Evolutionary conservation across 2,113 vertebrate genomes (phyloP).

Genomic region (Chaetorhynchus papuensis): DNA sequence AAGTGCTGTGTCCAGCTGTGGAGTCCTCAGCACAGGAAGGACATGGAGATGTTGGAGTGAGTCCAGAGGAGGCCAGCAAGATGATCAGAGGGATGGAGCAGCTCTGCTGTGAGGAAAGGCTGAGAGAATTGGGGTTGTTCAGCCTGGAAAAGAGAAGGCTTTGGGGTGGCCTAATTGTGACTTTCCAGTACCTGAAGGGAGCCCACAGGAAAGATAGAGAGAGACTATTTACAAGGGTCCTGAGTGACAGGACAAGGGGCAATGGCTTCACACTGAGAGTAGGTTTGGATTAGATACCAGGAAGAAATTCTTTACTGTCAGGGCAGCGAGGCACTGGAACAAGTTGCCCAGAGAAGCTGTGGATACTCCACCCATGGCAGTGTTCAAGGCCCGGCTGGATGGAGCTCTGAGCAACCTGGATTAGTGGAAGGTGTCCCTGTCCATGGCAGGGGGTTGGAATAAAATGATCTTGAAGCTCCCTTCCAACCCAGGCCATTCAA

Average conservation of each 20-base stretch:
- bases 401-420: neutral
- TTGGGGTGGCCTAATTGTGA: fast-evolving
- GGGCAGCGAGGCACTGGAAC: fast-evolving
- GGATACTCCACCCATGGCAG: neutral
- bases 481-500: neutral
- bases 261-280: neutral
- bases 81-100: neutral
- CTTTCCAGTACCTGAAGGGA: neutral
- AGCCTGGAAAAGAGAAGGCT: neutral
- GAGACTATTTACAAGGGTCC: fast-evolving
- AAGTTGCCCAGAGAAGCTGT: fast-evolving
- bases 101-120: neutral
- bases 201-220: neutral
- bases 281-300: neutral
- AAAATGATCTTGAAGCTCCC: neutral
- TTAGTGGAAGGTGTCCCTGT: fast-evolving
- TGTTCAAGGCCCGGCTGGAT: fast-evolving
- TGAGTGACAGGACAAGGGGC: fast-evolving
- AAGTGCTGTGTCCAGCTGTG: neutral
- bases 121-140: neutral
- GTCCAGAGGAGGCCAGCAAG: neutral
- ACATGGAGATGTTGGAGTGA: neutral
- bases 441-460: neutral
- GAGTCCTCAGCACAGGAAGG: neutral
- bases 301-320: neutral